Evolutionary conservation across 92 coral and sea anemone genomes (phyloP).

Genomic region (Phymanthus crucifer): DNA sequence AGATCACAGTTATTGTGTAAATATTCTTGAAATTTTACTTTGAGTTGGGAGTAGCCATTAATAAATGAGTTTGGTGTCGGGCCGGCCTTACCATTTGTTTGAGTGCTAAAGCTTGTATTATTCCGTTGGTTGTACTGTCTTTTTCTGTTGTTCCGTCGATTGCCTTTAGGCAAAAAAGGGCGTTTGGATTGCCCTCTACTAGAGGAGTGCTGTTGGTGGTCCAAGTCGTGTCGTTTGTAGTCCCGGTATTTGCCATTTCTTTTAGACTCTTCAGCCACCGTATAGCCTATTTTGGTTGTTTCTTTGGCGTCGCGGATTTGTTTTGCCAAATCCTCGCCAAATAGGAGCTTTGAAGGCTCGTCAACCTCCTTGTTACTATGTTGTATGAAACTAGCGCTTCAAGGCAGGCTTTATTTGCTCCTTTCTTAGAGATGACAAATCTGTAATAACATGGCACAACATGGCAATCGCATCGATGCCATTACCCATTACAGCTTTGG

Average conservation of each 20-base stretch:
- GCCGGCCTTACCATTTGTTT: background rate
- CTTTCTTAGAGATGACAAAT: constrained; percentile 29
- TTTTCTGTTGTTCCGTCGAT: background rate
- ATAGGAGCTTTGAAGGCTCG: constrained; percentile 23
- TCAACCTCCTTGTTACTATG: constrained; percentile 37
- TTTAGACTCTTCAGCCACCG: background rate
- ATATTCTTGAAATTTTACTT: too few relatives aligned
- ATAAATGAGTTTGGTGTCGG: too few relatives aligned
- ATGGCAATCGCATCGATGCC: constrained; percentile 31
- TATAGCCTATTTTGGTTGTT: background rate
- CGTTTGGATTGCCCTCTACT: too few relatives aligned
- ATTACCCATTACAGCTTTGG: background rate
- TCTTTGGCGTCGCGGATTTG: constrained; percentile 51
- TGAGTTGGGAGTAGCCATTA: background rate
- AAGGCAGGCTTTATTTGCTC: constrained; percentile 51
- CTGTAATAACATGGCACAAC: constrained; percentile 25
- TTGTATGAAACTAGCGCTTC: constrained; percentile 35
- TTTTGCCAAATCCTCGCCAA: constrained; percentile 45
- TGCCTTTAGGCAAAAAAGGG: background rate
- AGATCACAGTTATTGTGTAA: background rate
- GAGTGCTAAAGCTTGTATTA: background rate
- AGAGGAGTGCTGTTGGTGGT: background rate
- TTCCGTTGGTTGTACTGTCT: background rate
- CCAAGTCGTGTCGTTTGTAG: background rate
- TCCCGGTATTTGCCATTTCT: background rate